Base-by-base conservation (phyloP, 2,888 invertebrate genomes). In the Cylloceria caligata region DNA sequence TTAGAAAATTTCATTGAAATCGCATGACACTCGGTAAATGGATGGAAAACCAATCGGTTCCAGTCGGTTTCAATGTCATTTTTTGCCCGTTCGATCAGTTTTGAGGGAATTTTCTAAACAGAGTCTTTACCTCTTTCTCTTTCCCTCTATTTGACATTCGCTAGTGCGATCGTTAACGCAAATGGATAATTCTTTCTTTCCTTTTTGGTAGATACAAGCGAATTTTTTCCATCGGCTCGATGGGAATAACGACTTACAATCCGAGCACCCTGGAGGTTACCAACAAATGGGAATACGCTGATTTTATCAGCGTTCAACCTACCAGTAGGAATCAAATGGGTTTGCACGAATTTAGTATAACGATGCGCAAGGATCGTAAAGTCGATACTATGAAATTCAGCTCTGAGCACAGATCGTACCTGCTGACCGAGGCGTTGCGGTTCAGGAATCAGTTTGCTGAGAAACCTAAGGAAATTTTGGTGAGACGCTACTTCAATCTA, bases 231-330 rank as follows among this genome's bases (percentile, higher is more conserved):
- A 96, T 99, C 90, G 99, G 99, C 73, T 97, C 98, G 49, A 95
- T 96, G 91, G 99, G 99, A 39, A 97, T 99, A 88, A 98, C 99
- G 62, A 99, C 99, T 0, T 99, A 99, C 93, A 99, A 99, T 93
- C 99, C 98, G n/a, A 95, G 94, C 83, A 96, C 95, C 86, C 94
- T 97, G 88, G 98, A 98, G 91, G 95, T 97, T 85, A 99, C 99
- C 74, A 99, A 99, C 94, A 97, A 97, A 93, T 98, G 98, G 98
- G 94, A 96, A 68, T 98, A 97, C 90, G 94, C 95, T 3, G 97
- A 97, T 90, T 96, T 98, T 80, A 95, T 96, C 84, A 95, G 95
- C 36, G 94, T 97, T 42, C 94, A 95, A 3, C 96, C 96, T 5
- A 90, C 89, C 90, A 93, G 93, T 93, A 90, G 90, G 86, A 90